Evolutionary conservation across 2,797 vertebrate species (phyloP).

Genomic region (Peromyscus melanophrys): DNA sequence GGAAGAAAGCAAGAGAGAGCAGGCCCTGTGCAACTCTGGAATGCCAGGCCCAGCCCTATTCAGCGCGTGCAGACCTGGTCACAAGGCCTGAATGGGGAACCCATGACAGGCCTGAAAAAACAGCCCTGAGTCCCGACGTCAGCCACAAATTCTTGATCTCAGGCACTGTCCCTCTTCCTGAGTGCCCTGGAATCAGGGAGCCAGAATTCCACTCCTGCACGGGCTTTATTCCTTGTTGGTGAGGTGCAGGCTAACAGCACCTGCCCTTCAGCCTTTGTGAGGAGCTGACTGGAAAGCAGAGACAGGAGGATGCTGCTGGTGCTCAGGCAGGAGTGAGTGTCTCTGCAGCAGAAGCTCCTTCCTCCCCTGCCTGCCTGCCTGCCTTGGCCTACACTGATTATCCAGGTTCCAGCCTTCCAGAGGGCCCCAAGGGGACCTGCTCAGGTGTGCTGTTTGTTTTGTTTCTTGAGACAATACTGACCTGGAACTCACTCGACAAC

Average conservation of each 20-base stretch:
- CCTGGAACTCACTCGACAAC: background rate
- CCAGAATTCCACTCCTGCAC: background rate
- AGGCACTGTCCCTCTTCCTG: too few species aligned
- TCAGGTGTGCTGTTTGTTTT: background rate
- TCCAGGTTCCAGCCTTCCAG: background rate
- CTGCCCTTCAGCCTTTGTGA: accelerated
- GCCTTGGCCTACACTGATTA: too few species aligned
- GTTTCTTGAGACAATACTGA: background rate
- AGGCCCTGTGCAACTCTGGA: background rate
- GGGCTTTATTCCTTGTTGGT: background rate
- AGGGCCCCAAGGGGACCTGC: background rate
- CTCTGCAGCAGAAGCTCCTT: background rate
- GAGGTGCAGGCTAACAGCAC: background rate
- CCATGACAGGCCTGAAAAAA: background rate
- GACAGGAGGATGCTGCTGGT: background rate
- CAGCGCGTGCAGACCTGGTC: background rate
- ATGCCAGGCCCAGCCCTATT: background rate
- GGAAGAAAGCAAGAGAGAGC: background rate
- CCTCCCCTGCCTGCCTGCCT: background rate
- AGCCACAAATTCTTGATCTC: background rate
- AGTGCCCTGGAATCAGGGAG: background rate
- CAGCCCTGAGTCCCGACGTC: background rate
- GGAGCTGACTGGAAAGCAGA: background rate
- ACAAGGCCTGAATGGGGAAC: background rate
- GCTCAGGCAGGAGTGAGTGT: background rate